Evolutionary conservation across 1,140 invertebrate species (phyloP).

Genomic region (Dryas iulia): DNA sequence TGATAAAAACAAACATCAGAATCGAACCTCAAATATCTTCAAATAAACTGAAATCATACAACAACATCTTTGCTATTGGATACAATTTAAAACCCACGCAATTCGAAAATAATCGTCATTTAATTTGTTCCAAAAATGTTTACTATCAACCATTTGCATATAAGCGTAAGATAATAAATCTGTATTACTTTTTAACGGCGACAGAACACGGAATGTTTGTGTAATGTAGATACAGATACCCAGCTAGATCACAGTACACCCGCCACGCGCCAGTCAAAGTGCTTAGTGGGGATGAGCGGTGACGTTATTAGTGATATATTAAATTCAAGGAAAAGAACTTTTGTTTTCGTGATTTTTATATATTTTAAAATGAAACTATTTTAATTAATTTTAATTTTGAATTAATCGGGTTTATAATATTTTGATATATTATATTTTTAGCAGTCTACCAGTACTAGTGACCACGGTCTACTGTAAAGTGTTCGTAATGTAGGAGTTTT

Average conservation of each 20-base stretch:
- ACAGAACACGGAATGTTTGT: slow-evolving; percentile 19
- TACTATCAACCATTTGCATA: slow-evolving; percentile 18
- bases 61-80: background rate
- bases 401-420: no score
- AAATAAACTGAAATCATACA: no score
- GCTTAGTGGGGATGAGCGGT: background rate
- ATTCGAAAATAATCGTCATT: slow-evolving; percentile 4
- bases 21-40: no score
- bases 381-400: no score
- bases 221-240: no score
- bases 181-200: slow-evolving; percentile 20
- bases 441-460: no score
- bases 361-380: no score
- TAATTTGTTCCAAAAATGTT: slow-evolving; percentile 25
- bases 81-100: background rate
- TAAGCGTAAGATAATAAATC: slow-evolving; percentile 29
- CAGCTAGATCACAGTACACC: background rate
- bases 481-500: no score
- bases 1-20: background rate
- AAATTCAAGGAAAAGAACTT: background rate
- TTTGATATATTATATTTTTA: no score
- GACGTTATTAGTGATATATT: background rate
- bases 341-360: no score
- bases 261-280: background rate
- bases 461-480: no score